Base-by-base conservation (phyloP, 2,888 invertebrate genomes). In the Zhengitettix transpicula region DNA sequence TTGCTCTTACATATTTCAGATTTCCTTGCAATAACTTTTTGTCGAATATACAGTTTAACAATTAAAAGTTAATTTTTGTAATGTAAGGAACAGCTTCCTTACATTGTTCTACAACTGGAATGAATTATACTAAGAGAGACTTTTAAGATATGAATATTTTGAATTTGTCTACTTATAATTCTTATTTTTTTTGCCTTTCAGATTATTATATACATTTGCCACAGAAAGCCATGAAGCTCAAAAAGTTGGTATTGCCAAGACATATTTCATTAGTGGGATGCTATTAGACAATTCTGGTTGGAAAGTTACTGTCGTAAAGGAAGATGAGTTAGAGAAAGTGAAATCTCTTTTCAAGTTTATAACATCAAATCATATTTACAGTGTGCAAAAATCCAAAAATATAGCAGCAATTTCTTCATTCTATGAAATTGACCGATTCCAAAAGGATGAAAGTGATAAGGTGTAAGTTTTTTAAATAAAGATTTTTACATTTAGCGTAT, bases 291-390 rank as follows among this genome's bases (percentile, higher is more conserved):
- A 68, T 28, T 16, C 16, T 10, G 68, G 68, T 14, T 67, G 71
- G 61, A 69, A 68, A 9, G 67, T 75, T 1, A 69, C 71, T 63
- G 67, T 76, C n/a, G 72, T 74, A 2, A 69, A 66, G 56, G 71
- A 69, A 10, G 63, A 65, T n/a, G 67, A 73, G 56, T 60, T 74
- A 41, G 63, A 61, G 3, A 41, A 60, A 10, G 68, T 69, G 0
- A 71, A 70, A 62, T 52, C 68, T 14, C 71, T 72, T 53, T 74
- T 72, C 58, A 60, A 63, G 1, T 68, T 66, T 57, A 65, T 75
- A 12, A 66, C 70, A 40, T 72, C 73, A 0, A 69, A 75, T 59
- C 76, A 76, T 63, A 62, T 76, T 42, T 76, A 75, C 61, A 74
- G 75, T 56, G 58, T 76, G 15, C 74, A 74, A 61, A 74, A 71